Conservation (phyloP, 2,113 vertebrate genomes). For the Eptatretus burgeri region DNA sequence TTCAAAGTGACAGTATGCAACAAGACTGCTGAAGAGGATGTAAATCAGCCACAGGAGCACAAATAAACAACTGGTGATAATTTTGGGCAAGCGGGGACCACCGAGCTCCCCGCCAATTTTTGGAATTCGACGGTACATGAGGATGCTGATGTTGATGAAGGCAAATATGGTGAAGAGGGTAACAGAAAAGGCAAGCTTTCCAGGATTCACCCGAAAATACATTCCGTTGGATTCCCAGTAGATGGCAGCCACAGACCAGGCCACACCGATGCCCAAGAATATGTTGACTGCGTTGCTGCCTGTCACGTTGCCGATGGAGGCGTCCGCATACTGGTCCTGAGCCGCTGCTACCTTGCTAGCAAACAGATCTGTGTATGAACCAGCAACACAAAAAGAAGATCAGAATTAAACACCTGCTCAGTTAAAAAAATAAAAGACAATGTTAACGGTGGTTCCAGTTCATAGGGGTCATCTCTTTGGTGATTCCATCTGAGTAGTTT, state of each 20-base stretch:
- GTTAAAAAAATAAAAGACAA: too few species aligned
- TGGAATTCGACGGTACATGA: slow-evolving; percentile 28
- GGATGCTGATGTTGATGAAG: slow-evolving; percentile 16
- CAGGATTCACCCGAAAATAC: slow-evolving; percentile 23
- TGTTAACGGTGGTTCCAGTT: too few species aligned
- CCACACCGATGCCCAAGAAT: slow-evolving; percentile 38
- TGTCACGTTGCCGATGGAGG: slow-evolving; percentile 40
- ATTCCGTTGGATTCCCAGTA: slow-evolving; percentile 27
- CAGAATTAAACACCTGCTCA: too few species aligned
- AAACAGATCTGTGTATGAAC: slow-evolving; percentile 23
- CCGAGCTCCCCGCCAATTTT: slow-evolving; percentile 30
- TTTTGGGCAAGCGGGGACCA: slow-evolving; percentile 29
- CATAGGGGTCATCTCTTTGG: too few species aligned
- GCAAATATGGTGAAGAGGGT: slow-evolving; percentile 34
- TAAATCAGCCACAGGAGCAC: slow-evolving; percentile 29
- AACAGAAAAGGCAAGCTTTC: slow-evolving; percentile 37
- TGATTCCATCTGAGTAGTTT: too few species aligned
- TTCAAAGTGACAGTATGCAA: slow-evolving; percentile 31
- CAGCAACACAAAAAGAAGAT: too few species aligned
- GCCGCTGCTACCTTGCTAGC: slow-evolving; percentile 40
- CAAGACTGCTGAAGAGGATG: slow-evolving; percentile 28
- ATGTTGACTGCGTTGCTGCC: slow-evolving; percentile 43
- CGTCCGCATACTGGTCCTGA: slow-evolving; percentile 39
- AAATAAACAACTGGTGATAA: slow-evolving; percentile 26
- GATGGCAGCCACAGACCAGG: slow-evolving; percentile 34